phyloP scores from a whole-genome alignment of 2,797 vertebrate genomes.

The Tinamus major region DNA sequence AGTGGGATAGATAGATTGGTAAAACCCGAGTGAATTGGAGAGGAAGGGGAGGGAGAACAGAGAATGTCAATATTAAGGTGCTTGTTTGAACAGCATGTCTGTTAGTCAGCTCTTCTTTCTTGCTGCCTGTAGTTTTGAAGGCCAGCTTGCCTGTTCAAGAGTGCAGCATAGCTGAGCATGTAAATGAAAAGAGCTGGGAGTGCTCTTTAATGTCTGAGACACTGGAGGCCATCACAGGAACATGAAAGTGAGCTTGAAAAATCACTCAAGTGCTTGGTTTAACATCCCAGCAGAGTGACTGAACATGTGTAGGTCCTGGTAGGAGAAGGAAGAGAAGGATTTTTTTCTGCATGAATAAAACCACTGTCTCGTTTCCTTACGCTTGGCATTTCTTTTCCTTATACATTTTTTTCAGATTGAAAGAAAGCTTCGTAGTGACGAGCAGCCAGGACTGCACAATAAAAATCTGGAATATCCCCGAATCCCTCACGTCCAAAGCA shows the following conservation, averaged over 20 bases:
- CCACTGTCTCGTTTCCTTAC: neutral
- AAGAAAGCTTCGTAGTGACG: constrained; percentile 89
- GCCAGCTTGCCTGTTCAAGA: neutral
- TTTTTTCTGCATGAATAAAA: neutral
- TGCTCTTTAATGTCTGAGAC: neutral
- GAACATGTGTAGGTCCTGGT: fast-evolving
- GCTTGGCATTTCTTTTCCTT: neutral
- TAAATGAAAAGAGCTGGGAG: neutral
- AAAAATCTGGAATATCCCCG: constrained; percentile 92
- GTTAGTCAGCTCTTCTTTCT: neutral
- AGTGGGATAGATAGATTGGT: neutral
- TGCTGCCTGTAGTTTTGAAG: neutral
- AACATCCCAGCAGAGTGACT: neutral
- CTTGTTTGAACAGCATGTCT: fast-evolving
- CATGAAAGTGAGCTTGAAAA: neutral
- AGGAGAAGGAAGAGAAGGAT: neutral
- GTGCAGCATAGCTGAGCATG: neutral
- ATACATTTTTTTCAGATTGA: constrained; percentile 71
- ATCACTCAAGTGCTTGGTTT: neutral
- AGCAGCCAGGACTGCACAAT: constrained; percentile 96
- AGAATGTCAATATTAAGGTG: neutral
- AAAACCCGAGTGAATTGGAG: neutral
- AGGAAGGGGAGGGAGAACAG: neutral
- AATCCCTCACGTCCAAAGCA: constrained; percentile 66
- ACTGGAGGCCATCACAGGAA: neutral